These are phyloP conservation scores for Apolygus lucorum DNA, from an alignment of 1,140 invertebrate species.

Conservation along the genomic window DNA sequence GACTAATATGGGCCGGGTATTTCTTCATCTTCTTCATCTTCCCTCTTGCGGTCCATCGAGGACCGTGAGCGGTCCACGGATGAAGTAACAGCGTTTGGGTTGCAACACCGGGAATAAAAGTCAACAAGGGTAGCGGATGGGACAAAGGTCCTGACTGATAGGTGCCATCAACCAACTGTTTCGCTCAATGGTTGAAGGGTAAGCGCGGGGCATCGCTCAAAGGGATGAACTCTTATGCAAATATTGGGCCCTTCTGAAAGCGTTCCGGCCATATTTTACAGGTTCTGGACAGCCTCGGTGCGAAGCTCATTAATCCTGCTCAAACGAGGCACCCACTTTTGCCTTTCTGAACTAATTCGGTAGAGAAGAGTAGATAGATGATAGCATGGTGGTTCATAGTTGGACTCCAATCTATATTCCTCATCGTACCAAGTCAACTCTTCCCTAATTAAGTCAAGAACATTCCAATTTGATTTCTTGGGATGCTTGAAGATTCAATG, in stretches of 20 bases:
- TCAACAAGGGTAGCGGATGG: constrained; percentile 12
- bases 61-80: not conserved
- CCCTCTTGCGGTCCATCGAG: constrained; percentile 3
- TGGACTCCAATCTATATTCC: too few species aligned
- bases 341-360: too few species aligned
- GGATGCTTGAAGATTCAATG: too few species aligned
- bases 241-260: constrained; percentile 5
- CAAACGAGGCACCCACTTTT: too few species aligned
- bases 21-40: not conserved
- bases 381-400: too few species aligned
- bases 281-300: too few species aligned
- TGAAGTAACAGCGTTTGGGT: constrained; percentile 1
- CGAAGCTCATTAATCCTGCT: too few species aligned
- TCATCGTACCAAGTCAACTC: too few species aligned
- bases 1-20: not conserved
- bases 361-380: too few species aligned
- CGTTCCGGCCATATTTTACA: not conserved
- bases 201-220: not conserved
- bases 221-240: not conserved
- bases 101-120: constrained; percentile 5
- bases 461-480: too few species aligned
- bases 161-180: not conserved
- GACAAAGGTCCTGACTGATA: constrained; percentile 10
- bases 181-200: too few species aligned
- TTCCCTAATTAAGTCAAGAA: too few species aligned